A percentile compares a stretch with the other conserved stretches of the same genome.
Evolutionary conservation across 2,888 invertebrate genomes (phyloP).

Genomic region (Chalcosyrphus nemorum): DNA sequence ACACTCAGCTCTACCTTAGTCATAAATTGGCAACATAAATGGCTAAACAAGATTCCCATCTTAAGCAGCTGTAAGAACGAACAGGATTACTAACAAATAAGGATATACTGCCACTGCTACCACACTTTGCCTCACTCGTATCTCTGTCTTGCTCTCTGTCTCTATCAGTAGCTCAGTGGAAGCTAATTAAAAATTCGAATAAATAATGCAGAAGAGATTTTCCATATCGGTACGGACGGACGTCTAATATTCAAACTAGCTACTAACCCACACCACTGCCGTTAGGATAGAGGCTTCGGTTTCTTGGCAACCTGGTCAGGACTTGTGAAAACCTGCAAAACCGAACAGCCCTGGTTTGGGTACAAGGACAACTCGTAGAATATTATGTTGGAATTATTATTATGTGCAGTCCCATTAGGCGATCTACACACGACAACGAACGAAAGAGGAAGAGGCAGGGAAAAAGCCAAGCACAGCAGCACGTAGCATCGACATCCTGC

Average conservation of each 20-base stretch:
- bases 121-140: background rate
- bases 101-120: constrained; percentile 34
- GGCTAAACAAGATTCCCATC: constrained; percentile 67
- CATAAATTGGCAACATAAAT: constrained; percentile 68
- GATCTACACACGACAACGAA: constrained; percentile 7
- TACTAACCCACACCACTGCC: background rate
- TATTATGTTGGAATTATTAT: constrained; percentile 71
- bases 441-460: background rate
- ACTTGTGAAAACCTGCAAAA: constrained; percentile 1
- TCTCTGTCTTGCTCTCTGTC: background rate
- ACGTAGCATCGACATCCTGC: constrained; percentile 43
- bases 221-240: constrained; percentile 51
- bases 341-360: background rate
- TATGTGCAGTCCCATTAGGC: constrained; percentile 67
- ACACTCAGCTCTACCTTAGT: constrained; percentile 15
- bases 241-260: constrained; percentile 47
- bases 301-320: background rate
- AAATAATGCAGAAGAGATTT: constrained; percentile 72
- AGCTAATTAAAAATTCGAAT: constrained; percentile 71
- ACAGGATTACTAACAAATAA: constrained; percentile 66
- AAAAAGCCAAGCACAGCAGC: constrained; percentile 8
- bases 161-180: constrained; percentile 6
- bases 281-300: background rate
- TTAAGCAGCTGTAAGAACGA: constrained; percentile 68
- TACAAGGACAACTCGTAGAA: constrained; percentile 49